These are phyloP conservation scores for Olivierus martensii DNA, from an alignment of 1,140 invertebrate species.

Conservation along the genomic window DNA sequence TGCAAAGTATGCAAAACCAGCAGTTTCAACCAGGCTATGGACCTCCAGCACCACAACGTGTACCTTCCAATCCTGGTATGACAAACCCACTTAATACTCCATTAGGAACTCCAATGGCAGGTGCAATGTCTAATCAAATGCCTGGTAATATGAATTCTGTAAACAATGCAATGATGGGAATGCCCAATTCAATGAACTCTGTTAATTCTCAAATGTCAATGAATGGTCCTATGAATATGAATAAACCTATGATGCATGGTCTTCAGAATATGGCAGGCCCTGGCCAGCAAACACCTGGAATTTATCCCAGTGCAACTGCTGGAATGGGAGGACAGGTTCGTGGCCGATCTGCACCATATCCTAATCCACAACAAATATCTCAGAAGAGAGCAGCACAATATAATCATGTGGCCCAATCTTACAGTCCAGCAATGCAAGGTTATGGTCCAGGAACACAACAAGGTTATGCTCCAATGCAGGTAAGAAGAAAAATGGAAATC, in stretches of 20 bases:
- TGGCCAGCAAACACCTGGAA: slow-evolving; percentile 27
- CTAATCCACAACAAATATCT: slow-evolving; percentile 59
- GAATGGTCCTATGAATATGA: slow-evolving; percentile 22
- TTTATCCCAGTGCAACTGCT: slow-evolving; percentile 18
- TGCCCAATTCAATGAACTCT: slow-evolving; percentile 6
- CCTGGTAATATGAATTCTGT: slow-evolving; percentile 16
- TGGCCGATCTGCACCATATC: slow-evolving; percentile 60
- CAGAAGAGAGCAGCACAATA: slow-evolving; percentile 44
- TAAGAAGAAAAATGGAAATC: slow-evolving; percentile 18
- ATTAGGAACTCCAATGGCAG: slow-evolving; percentile 19
- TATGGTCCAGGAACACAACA: slow-evolving; percentile 24
- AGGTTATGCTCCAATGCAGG: slow-evolving; percentile 33
- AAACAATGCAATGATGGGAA: slow-evolving; percentile 18
- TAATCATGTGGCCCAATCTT: slow-evolving; percentile 12
- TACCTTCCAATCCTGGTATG: slow-evolving; percentile 14
- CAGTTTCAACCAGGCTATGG: slow-evolving; percentile 4
- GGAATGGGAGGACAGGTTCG: slow-evolving; percentile 21
- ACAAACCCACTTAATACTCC: slow-evolving; percentile 9
- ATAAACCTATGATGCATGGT: not conserved
- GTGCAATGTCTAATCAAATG: slow-evolving; percentile 17
- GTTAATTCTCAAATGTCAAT: slow-evolving; percentile 17
- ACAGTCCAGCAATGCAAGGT: slow-evolving; percentile 24
- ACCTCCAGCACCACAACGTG: slow-evolving; percentile 10
- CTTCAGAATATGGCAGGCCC: not conserved
- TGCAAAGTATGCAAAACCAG: slow-evolving; percentile 29